These are phyloP conservation scores for Vicugna pacos DNA, from an alignment of 2,113 vertebrate species.

Conservation along the genomic window DNA sequence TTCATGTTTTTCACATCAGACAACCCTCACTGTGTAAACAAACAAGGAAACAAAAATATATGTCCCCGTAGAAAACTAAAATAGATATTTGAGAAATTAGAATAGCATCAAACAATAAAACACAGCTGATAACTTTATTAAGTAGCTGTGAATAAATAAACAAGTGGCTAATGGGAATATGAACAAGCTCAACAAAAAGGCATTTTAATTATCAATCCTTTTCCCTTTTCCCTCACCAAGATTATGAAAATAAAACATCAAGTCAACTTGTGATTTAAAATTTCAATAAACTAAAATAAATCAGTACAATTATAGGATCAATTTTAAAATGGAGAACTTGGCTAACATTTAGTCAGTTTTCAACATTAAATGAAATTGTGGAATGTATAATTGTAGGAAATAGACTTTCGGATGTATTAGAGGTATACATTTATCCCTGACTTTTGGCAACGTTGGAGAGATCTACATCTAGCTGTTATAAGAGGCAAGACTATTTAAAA, in stretches of 20 bases:
- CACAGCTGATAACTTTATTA: not conserved
- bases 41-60: not conserved
- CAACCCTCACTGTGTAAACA: not conserved
- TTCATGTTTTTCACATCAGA: slow-evolving; percentile 1
- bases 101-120: slow-evolving; percentile 3
- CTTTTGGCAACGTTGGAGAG: not conserved
- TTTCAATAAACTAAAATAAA: not conserved
- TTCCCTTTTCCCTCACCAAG: not conserved
- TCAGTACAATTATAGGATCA: not conserved
- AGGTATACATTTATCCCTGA: not conserved
- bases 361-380: not conserved
- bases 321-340: not conserved
- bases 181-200: not conserved
- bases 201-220: not conserved
- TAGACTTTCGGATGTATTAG: not conserved
- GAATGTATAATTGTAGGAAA: not conserved
- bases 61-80: not conserved
- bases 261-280: not conserved
- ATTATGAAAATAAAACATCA: not conserved
- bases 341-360: not conserved
- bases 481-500: not conserved
- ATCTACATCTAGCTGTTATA: not conserved
- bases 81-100: not conserved
- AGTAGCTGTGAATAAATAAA: not conserved
- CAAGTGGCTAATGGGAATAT: not conserved